Evolutionary conservation across 2,888 invertebrate genomes (phyloP).

Genomic region (Ornithoptera priamus): DNA sequence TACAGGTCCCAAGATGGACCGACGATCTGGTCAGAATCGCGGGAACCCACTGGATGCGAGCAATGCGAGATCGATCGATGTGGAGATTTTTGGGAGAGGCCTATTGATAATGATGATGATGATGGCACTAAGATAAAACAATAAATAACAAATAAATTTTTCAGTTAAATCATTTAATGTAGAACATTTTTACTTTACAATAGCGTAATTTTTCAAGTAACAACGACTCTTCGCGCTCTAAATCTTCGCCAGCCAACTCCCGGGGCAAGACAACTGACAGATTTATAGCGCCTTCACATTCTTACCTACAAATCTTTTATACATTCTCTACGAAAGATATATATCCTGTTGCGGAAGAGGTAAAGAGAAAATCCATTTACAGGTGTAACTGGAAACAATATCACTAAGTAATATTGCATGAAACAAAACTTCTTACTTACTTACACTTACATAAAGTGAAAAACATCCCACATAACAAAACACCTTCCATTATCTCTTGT

Average conservation of each 20-base stretch:
- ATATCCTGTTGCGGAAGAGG: constrained; percentile 16
- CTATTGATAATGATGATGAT: too few relatives aligned
- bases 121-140: too few relatives aligned
- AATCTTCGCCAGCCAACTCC: constrained; percentile 39
- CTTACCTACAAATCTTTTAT: constrained; percentile 29
- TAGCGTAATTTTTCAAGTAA: constrained; percentile 28
- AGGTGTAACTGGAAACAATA: constrained; percentile 2
- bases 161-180: background rate
- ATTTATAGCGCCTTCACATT: constrained; percentile 39
- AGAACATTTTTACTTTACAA: background rate
- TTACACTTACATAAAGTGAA: too few relatives aligned
- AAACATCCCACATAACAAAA: background rate
- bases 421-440: background rate
- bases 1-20: too few relatives aligned
- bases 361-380: constrained; percentile 13
- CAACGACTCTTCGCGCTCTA: constrained; percentile 34
- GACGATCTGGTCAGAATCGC: too few relatives aligned
- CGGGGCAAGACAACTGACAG: constrained; percentile 34
- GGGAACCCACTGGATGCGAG: too few relatives aligned
- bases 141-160: too few relatives aligned
- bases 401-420: background rate
- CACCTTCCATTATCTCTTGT: background rate
- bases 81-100: too few relatives aligned
- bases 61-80: too few relatives aligned
- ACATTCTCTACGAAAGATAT: constrained; percentile 24